phyloP scores from a whole-genome alignment of 2,888 invertebrate genomes.

The Megaustenia siamemsis region DNA sequence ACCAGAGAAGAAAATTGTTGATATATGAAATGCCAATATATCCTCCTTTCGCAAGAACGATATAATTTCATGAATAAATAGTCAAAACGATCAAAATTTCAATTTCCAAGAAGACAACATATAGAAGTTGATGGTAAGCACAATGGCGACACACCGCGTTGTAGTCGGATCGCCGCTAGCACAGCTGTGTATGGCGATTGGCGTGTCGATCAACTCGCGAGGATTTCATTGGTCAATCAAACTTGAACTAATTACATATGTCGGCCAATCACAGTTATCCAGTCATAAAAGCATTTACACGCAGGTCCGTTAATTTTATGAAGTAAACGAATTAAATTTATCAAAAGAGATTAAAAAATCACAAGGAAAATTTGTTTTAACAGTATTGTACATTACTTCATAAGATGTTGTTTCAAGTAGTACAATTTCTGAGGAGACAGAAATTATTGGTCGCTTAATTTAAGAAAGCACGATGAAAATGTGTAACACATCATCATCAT shows the following conservation, averaged over 20 bases:
- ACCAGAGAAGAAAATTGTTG: slow-evolving; percentile 42
- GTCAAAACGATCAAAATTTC: slow-evolving; percentile 22
- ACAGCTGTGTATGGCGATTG: slow-evolving; percentile 57
- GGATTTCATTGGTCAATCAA: slow-evolving; percentile 54
- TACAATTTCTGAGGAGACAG: too few species aligned
- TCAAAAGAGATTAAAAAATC: too few species aligned
- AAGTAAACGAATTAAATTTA: too few species aligned
- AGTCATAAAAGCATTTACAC: slow-evolving; percentile 34
- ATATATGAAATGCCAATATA: slow-evolving; percentile 23
- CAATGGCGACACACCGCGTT: slow-evolving; percentile 60
- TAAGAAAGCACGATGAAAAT: too few species aligned
- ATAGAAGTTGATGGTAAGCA: slow-evolving; percentile 46
- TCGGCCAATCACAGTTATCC: slow-evolving; percentile 47
- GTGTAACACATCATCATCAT: too few species aligned
- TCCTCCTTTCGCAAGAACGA: slow-evolving; percentile 37
- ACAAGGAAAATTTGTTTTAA: too few species aligned
- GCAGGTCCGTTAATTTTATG: background rate
- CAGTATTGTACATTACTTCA: too few species aligned
- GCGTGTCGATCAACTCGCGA: slow-evolving; percentile 56
- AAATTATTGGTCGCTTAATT: too few species aligned
- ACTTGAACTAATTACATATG: slow-evolving; percentile 55
- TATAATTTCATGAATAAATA: slow-evolving; percentile 20
- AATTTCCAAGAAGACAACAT: slow-evolving; percentile 47
- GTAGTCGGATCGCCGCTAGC: slow-evolving; percentile 51
- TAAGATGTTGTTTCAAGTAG: too few species aligned